A percentile compares a stretch with the other conserved stretches of the same genome.
Conservation (phyloP, 23 tunicate genomes). For the Corella eumyota region DNA sequence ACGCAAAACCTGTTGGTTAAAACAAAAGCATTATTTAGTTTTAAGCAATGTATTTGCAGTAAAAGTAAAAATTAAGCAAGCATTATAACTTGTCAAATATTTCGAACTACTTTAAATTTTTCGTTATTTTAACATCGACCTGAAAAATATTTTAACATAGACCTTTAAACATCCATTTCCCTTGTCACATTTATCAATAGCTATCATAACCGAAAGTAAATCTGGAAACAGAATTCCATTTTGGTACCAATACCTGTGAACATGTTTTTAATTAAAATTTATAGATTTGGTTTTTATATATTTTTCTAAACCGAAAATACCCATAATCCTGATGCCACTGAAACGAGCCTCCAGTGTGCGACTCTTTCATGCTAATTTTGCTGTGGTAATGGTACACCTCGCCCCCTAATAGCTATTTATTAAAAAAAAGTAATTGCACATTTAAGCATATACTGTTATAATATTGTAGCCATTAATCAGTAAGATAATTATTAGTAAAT, state of each 20-base stretch:
- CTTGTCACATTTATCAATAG: slow-evolving; percentile 35
- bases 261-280: not conserved
- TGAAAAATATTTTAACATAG: not conserved
- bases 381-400: slow-evolving; percentile 72
- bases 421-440: not conserved
- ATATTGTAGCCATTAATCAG: too few relatives aligned
- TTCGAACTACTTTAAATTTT: not conserved
- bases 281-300: not conserved
- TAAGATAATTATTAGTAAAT: too few relatives aligned
- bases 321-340: slow-evolving; percentile 78
- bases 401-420: slow-evolving; percentile 43
- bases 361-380: slow-evolving; percentile 44
- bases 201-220: slow-evolving; percentile 37
- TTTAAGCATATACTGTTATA: too few relatives aligned
- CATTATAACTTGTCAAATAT: not conserved
- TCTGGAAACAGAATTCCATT: slow-evolving; percentile 48
- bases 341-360: slow-evolving; percentile 37
- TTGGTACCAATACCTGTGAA: slow-evolving; percentile 53
- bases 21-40: too few relatives aligned
- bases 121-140: not conserved
- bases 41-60: too few relatives aligned
- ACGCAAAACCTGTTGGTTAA: slow-evolving; percentile 34
- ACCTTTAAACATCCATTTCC: slow-evolving; percentile 61
- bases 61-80: not conserved
- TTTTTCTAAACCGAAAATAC: slow-evolving; percentile 2